These are phyloP conservation scores for Coregonus clupeaformis DNA, from an alignment of 2,113 vertebrate genomes.

Conservation along the genomic window DNA sequence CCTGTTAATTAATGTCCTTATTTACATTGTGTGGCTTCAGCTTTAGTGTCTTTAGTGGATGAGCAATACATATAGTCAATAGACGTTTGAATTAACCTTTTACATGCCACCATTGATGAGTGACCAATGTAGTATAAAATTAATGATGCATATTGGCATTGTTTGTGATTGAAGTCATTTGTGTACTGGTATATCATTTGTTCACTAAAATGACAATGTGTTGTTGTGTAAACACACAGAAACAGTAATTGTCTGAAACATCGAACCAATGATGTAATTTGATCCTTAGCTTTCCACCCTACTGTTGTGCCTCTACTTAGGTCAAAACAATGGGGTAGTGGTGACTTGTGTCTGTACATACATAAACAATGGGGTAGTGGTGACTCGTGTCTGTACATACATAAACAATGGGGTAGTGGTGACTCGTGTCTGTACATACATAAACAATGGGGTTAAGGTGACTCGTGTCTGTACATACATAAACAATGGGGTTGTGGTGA, in stretches of 20 bases:
- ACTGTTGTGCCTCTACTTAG: no score
- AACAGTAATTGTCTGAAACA: background rate
- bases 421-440: no score
- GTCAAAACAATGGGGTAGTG: no score
- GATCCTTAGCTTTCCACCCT: background rate
- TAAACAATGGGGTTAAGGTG: no score
- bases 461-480: no score
- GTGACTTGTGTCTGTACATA: no score
- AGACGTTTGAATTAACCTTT: background rate
- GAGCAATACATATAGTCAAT: background rate
- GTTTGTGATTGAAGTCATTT: background rate
- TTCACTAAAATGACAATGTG: background rate
- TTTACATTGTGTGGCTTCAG: background rate
- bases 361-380: no score
- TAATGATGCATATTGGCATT: background rate
- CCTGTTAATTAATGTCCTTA: background rate
- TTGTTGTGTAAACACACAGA: background rate
- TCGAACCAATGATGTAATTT: background rate
- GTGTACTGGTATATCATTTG: background rate
- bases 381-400: background rate
- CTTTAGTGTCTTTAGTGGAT: background rate
- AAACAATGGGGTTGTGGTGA: no score
- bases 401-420: background rate
- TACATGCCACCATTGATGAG: background rate
- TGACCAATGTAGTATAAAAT: no score